A percentile compares a stretch with the other conserved stretches of the same genome.
These are phyloP conservation scores for Geopemphigus sp. DNA, from an alignment of 1,140 invertebrate genomes.

Conservation along the genomic window DNA sequence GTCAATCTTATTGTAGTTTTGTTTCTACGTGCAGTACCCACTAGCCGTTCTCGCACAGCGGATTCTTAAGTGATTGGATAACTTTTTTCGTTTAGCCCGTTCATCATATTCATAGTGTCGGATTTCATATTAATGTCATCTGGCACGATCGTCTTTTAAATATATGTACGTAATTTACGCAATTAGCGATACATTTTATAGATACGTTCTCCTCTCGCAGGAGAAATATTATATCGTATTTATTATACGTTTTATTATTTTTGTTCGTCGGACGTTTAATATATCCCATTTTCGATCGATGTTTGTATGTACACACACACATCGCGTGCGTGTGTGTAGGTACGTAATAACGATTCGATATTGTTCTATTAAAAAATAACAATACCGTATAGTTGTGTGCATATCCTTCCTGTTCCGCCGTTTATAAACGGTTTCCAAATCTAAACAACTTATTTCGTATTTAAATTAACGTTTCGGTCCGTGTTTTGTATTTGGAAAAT, in stretches of 20 bases:
- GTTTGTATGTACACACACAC: neutral
- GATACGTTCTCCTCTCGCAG: neutral
- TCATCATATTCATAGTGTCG: neutral
- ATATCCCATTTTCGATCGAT: neutral
- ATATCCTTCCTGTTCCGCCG: neutral
- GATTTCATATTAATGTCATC: neutral
- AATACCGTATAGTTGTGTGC: neutral
- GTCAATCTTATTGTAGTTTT: no score
- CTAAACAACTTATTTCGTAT: neutral
- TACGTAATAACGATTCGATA: slow-evolving; percentile 15
- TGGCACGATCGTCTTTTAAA: neutral
- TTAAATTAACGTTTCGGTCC: neutral
- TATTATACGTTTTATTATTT: slow-evolving; percentile 20
- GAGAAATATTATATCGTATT: neutral
- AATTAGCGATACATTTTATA: neutral
- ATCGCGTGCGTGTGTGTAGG: no score
- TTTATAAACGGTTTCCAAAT: neutral
- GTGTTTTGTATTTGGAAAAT: neutral
- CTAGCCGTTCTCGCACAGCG: no score
- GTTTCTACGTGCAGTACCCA: no score
- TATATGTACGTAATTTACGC: neutral
- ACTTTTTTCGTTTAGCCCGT: no score
- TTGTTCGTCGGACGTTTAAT: neutral
- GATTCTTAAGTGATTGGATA: no score
- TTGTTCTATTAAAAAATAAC: slow-evolving; percentile 16